Evolutionary conservation across 2,113 vertebrate genomes (phyloP).

Genomic region (Corythoichthys haematopterus): DNA sequence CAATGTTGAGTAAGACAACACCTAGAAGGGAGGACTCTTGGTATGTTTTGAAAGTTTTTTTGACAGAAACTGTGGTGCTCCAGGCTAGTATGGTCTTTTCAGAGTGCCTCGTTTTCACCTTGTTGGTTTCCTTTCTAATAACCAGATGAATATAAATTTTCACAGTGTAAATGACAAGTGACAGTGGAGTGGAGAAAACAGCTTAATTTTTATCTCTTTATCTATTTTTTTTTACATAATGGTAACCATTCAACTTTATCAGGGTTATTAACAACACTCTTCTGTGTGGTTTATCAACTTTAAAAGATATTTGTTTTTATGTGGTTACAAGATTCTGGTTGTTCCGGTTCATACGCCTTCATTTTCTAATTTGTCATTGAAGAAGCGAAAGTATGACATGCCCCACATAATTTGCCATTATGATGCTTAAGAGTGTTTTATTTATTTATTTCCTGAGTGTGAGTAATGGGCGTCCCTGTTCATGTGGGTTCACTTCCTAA

Average conservation of each 20-base stretch:
- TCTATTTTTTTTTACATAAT: neutral
- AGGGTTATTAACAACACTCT: neutral
- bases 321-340: neutral
- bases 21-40: no score
- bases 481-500: neutral
- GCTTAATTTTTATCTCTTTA: no score
- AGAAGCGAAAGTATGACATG: neutral
- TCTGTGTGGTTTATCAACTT: neutral
- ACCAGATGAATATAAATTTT: no score
- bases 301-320: neutral
- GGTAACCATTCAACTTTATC: neutral
- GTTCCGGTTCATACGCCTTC: neutral
- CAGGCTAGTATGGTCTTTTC: neutral
- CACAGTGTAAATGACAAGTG: no score
- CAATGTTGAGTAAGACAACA: no score
- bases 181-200: no score
- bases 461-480: neutral
- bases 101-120: neutral
- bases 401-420: neutral
- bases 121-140: no score
- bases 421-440: neutral
- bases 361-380: neutral
- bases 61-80: neutral
- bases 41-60: no score
- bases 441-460: neutral